Evolutionary conservation across 2,113 vertebrate species (phyloP), one percentile per base, ranked within the genome.

Genomic region (Nyctibius bracteatus): DNA sequence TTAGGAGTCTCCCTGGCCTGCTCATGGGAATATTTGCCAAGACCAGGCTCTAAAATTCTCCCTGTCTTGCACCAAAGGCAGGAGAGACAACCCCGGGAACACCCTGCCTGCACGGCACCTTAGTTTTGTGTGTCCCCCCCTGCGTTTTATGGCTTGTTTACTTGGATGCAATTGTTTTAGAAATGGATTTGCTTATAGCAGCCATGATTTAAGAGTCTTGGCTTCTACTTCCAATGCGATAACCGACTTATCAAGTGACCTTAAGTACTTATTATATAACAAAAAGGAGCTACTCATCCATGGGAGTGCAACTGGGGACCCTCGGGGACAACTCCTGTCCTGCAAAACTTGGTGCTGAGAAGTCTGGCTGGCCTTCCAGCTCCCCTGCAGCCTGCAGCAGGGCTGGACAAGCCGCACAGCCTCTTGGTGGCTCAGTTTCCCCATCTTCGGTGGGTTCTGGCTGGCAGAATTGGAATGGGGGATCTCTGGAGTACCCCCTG

Each of bases 31-130:
- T 54, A 28, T 19, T 39, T n/a, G 24, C 41, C 41, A 41, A 13
- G 17, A 18, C 6, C 1, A 10, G 46, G 41, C 44, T 33, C 31
- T n/a, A 16, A 68, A 73, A 73, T 47, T 5, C 58, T 17, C 57
- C 57, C 71, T 39, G 55, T 15, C 1, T 25, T 31, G 4, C 57
- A 33, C 46, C 27, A 8, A 79, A 79, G 49, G n/a, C 10, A 43
- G 80, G 39, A 30, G 8, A 2, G 21, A 10, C 37, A 62, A 31
- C 17, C 15, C 5, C 0, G 15, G 39, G 31, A 84, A 70, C 9
- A 30, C 35, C 54, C n/a, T 21, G 30, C 49, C 79, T n/a, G 72
- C n/a, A 5, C 0, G 0, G 47, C 9, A 2, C 6, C 2, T 4
- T 27, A 2, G 5, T 33, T 61, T 51, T 44, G 47, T 23, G n/a